Conservation (phyloP, 1,140 invertebrate genomes). For the Bombus ignitus region DNA sequence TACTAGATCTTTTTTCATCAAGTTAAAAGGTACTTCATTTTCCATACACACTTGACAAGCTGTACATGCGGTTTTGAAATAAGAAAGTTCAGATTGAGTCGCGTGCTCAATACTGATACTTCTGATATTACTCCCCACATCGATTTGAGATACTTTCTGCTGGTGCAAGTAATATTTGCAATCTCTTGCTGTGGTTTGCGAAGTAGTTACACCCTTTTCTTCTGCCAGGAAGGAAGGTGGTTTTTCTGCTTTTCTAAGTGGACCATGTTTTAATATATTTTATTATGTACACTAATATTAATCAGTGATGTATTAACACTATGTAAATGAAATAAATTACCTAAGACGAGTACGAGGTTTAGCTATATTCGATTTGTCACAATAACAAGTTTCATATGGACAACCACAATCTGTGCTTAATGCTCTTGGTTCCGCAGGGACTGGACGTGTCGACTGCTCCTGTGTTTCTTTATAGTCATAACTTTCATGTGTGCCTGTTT, state of each 20-base stretch:
- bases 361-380: neutral
- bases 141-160: neutral
- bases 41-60: neutral
- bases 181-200: neutral
- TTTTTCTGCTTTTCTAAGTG: neutral
- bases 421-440: neutral
- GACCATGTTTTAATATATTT: neutral
- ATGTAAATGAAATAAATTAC: conserved; percentile 3
- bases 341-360: neutral
- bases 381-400: neutral
- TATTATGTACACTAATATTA: neutral
- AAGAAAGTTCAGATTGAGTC: conserved; percentile 42
- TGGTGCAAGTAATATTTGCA: neutral
- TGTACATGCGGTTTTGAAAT: conserved; percentile 35
- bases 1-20: conserved; percentile 3
- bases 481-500: neutral
- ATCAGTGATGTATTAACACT: neutral
- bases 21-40: neutral
- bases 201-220: neutral
- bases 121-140: conserved; percentile 16
- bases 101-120: neutral
- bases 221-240: neutral
- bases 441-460: neutral
- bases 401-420: neutral
- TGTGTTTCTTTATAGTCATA: neutral